Evolutionary conservation across 2,797 vertebrate genomes (phyloP).

Genomic region (Toxotes lorentzi): DNA sequence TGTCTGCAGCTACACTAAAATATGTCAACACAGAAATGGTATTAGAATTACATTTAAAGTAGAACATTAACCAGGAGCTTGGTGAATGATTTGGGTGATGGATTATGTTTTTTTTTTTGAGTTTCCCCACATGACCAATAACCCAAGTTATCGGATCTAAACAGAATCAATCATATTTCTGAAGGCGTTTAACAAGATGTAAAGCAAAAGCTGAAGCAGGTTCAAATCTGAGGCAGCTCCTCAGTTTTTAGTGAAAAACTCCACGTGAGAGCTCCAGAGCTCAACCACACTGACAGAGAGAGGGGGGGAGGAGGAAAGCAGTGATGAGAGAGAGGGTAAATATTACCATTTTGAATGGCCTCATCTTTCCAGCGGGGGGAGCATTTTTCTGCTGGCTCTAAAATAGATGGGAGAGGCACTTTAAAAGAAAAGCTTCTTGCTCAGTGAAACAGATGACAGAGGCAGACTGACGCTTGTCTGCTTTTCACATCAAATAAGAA

Average conservation of each 20-base stretch:
- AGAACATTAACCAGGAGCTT: not conserved
- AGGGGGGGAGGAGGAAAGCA: slow-evolving; percentile 40
- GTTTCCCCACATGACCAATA: not conserved
- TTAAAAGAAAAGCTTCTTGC: slow-evolving; percentile 47
- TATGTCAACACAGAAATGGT: not conserved
- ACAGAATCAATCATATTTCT: slow-evolving; percentile 16
- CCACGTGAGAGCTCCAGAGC: slow-evolving; percentile 15
- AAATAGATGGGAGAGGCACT: slow-evolving; percentile 78
- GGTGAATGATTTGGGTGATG: not conserved
- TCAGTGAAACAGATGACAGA: slow-evolving; percentile 57
- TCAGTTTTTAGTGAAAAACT: slow-evolving; percentile 3
- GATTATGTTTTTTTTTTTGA: not conserved
- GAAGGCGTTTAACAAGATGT: slow-evolving; percentile 16
- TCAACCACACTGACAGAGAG: slow-evolving; percentile 52
- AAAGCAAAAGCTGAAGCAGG: slow-evolving; percentile 21
- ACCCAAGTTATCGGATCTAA: not conserved
- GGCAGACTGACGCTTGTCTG: slow-evolving; percentile 24
- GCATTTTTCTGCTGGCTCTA: slow-evolving; percentile 85
- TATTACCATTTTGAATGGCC: slow-evolving; percentile 85
- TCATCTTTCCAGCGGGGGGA: slow-evolving; percentile 84
- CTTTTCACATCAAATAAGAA: slow-evolving; percentile 30
- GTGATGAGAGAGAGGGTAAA: slow-evolving; percentile 57
- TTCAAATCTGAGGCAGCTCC: slow-evolving; percentile 13
- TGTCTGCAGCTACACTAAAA: not conserved
- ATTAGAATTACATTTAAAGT: not conserved